Evolutionary conservation across 2,113 vertebrate genomes (phyloP).

Genomic region (Pholis gunnellus): DNA sequence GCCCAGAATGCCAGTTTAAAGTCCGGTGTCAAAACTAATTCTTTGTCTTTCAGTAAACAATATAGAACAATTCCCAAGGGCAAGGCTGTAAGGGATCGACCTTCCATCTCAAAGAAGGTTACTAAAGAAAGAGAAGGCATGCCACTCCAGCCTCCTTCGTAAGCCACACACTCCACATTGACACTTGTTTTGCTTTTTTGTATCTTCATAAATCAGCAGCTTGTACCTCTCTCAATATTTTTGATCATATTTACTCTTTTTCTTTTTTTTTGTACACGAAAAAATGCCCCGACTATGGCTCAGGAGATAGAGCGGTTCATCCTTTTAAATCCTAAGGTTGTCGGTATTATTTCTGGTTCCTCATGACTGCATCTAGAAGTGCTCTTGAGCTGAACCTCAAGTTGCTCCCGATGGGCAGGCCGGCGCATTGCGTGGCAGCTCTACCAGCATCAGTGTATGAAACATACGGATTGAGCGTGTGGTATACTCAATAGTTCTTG

Average conservation of each 20-base stretch:
- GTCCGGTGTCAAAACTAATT: not conserved
- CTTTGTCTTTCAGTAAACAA: conserved; percentile 44
- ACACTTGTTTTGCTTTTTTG: not conserved
- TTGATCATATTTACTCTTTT: not conserved
- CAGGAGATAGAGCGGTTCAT: too few species aligned
- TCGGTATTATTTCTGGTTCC: too few species aligned
- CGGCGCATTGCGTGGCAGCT: too few species aligned
- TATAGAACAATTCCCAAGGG: fast-evolving
- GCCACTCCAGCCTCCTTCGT: conserved; percentile 55
- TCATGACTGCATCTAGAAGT: too few species aligned
- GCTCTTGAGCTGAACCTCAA: too few species aligned
- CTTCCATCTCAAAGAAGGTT: not conserved
- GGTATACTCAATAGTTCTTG: not conserved
- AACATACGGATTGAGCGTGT: too few species aligned
- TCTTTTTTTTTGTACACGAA: too few species aligned
- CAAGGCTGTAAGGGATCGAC: conserved; percentile 8
- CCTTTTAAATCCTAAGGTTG: too few species aligned
- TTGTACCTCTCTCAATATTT: not conserved
- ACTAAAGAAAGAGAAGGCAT: not conserved
- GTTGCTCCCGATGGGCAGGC: too few species aligned
- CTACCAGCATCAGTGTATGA: too few species aligned
- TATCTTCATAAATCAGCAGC: not conserved
- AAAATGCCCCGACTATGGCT: too few species aligned
- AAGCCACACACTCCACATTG: conserved; percentile 19
- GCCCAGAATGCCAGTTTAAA: not conserved